A percentile compares a stretch with the other conserved stretches of the same genome.
phyloP scores from a whole-genome alignment of 2,113 vertebrate genomes.

The Gracilinanus agilis region DNA sequence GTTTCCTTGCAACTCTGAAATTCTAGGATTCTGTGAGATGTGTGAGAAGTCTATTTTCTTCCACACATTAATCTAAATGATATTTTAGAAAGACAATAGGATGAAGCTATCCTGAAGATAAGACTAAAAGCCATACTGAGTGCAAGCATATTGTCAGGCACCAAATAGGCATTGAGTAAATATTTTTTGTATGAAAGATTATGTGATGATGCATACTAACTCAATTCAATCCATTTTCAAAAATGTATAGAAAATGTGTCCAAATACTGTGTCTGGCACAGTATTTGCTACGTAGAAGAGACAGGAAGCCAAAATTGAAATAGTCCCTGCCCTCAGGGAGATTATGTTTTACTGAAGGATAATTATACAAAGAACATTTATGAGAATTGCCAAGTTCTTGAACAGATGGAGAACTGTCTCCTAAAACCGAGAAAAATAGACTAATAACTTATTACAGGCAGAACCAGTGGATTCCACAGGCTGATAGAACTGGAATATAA shows the following conservation, averaged over 20 bases:
- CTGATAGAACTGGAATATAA: not conserved
- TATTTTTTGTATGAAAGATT: not conserved
- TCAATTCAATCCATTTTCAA: not conserved
- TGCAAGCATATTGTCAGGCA: not conserved
- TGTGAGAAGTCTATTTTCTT: not conserved
- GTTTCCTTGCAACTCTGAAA: not conserved
- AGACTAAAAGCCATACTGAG: not conserved
- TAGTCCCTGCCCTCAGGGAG: not conserved
- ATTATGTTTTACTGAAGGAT: not conserved
- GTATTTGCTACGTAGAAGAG: constrained; percentile 29
- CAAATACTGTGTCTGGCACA: not conserved
- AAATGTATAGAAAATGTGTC: not conserved
- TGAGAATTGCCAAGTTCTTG: not conserved
- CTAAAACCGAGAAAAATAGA: not conserved
- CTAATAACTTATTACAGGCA: not conserved
- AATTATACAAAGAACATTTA: not conserved
- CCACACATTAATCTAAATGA: not conserved
- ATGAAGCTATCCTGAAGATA: not conserved
- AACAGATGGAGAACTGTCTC: not conserved
- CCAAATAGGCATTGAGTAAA: not conserved
- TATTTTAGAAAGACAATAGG: not conserved
- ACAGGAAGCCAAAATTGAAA: constrained; percentile 20
- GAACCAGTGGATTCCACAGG: not conserved
- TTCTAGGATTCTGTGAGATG: not conserved
- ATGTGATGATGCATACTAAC: not conserved